Evolutionary conservation across 92 coral and sea anemone species (phyloP), one percentile per base, ranked within the genome.

Genomic region (Anthopleura xanthogrammica): DNA sequence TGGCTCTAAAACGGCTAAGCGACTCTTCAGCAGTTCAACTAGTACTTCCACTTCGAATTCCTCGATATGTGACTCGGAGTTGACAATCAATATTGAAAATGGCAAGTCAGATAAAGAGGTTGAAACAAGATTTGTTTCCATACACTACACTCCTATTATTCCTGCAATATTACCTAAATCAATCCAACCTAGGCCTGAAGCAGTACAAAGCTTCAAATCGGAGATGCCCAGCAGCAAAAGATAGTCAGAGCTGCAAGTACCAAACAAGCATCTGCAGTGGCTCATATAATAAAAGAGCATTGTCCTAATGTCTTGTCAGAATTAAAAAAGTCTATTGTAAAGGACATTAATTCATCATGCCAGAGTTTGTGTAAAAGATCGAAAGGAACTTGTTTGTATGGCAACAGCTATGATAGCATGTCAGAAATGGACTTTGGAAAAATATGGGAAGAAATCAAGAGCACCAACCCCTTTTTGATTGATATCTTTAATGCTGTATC

Each of bases 201-300:
- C 54, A 50, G 54, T 50, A 50, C 7, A 50, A 50, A 50, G 54
- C 54, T 50, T 50, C 54, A 50, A 50, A 11, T 50, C 54, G 11
- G 54, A 50, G 54, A 50, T 50, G 12, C 58, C 65, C 80, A 77
- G 16, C 62, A 52, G 12, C 88, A 83, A 79, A 89, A 87, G 89
- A 85, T 87, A 72, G 64, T 86, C 4, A 82, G 83, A 89, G 92
- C 95, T 29, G 86, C 86, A 75, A 89, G 86, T 86, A 76, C 82
- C 52, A 89, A 79, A 74, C 88, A 89, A 87, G 89, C 91, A 62
- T 65, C 77, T 87, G 91, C 90, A 12, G 77, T 92, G 62, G 92
- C 91, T 43, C 85, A 88, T 82, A 87, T 87, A 43, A 77, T 89
- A 78, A 89, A 89, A 87, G 90, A 89, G 62, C 91, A 92, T 86